Conservation (phyloP, 2,113 vertebrate species). For the Rissa tridactyla region DNA sequence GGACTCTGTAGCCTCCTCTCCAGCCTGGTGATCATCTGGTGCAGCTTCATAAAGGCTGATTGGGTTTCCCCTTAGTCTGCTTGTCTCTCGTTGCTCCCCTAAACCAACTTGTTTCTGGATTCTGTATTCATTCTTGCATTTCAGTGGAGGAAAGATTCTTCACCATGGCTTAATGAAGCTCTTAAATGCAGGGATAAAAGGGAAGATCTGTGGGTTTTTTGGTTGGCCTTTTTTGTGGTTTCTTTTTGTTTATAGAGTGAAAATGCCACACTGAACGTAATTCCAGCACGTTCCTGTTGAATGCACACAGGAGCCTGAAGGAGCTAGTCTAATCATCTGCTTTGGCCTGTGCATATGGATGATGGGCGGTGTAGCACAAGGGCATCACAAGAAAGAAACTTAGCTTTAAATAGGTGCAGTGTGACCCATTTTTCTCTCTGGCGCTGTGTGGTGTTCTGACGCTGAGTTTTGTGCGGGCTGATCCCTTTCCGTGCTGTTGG, state of each 20-base stretch:
- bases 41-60: background rate
- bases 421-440: background rate
- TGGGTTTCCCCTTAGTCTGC: background rate
- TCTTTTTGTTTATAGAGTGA: background rate
- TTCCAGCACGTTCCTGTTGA: background rate
- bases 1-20: background rate
- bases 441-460: background rate
- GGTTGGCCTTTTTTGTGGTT: background rate
- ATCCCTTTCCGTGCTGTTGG: background rate
- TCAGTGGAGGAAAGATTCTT: background rate
- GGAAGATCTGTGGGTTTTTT: background rate
- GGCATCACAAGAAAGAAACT: background rate
- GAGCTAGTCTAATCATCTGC: background rate
- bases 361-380: background rate
- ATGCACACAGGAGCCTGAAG: background rate
- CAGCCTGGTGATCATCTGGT: background rate
- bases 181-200: background rate
- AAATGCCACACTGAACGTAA: background rate
- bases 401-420: background rate
- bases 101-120: background rate
- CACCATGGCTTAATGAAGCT: background rate
- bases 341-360: background rate
- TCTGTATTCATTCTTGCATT: background rate
- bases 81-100: background rate
- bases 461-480: background rate